phyloP scores from a whole-genome alignment of 2,797 vertebrate species.

The Ctenopoma kingsleyae region DNA sequence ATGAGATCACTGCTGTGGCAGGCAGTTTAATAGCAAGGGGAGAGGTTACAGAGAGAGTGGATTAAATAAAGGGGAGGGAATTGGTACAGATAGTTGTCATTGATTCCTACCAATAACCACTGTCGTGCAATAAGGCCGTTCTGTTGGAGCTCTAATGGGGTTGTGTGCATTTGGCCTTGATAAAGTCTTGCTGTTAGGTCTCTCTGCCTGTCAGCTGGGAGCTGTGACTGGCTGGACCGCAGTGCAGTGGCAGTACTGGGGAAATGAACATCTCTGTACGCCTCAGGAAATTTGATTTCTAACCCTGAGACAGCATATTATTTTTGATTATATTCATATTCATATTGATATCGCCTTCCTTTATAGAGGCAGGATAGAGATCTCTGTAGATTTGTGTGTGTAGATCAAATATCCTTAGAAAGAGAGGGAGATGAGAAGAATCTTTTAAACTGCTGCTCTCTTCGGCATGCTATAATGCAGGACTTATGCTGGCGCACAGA shows the following conservation, averaged over 20 bases:
- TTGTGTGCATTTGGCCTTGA: conserved; percentile 50
- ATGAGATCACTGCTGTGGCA: conserved; percentile 62
- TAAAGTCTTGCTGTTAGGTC: conserved; percentile 39
- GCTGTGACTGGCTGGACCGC: conserved; percentile 29
- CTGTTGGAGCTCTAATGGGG: conserved; percentile 36
- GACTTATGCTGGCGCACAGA: background rate
- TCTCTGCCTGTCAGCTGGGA: conserved; percentile 26
- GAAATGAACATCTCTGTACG: conserved; percentile 44
- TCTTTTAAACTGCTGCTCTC: conserved; percentile 14
- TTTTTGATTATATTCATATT: conserved; percentile 65
- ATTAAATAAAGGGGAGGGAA: conserved; percentile 51
- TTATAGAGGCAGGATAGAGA: conserved; percentile 25
- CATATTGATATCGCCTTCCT: conserved; percentile 49
- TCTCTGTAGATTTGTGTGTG: conserved; percentile 14
- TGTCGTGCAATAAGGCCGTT: conserved; percentile 33
- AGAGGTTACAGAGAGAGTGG: conserved; percentile 40
- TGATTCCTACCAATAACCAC: conserved; percentile 55
- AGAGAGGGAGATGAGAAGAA: background rate
- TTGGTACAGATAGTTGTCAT: conserved; percentile 45
- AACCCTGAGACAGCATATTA: conserved; percentile 52
- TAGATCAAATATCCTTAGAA: conserved; percentile 27
- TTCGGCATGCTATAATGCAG: background rate
- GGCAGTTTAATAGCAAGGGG: conserved; percentile 51
- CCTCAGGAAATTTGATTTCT: conserved; percentile 65
- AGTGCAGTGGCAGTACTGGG: conserved; percentile 30